These are phyloP conservation scores for Gerris lacustris DNA, from an alignment of 2,888 invertebrate species.

Conservation along the genomic window DNA sequence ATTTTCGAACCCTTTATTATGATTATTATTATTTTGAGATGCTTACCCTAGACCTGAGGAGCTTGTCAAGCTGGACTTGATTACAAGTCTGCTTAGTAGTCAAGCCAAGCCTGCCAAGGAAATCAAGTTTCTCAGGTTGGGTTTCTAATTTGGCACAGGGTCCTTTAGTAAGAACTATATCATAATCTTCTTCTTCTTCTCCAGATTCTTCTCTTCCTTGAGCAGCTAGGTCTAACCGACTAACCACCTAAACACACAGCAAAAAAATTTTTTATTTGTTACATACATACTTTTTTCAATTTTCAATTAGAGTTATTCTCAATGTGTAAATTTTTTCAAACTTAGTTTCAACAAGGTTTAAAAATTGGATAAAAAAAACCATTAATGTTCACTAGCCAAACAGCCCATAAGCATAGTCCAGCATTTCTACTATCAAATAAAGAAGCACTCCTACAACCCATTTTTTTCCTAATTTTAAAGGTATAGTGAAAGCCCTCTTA, in stretches of 20 bases:
- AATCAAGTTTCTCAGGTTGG: conserved; percentile 45
- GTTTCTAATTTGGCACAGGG: conserved; percentile 42
- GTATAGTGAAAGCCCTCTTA: too few species aligned
- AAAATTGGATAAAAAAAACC: too few species aligned
- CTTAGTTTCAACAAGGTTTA: too few species aligned
- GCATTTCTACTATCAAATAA: neutral
- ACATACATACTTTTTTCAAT: too few species aligned
- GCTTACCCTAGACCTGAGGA: conserved; percentile 2
- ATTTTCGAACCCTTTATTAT: too few species aligned
- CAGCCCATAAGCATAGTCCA: neutral
- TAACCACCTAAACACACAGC: conserved; percentile 21
- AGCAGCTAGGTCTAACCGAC: conserved; percentile 25
- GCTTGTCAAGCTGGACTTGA: neutral
- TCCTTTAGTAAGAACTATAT: conserved; percentile 42
- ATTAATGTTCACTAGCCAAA: too few species aligned
- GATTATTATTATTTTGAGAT: too few species aligned
- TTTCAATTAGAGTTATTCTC: too few species aligned
- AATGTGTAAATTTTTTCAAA: too few species aligned
- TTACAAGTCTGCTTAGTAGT: conserved; percentile 38
- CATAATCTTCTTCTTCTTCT: conserved; percentile 15
- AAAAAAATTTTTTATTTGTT: neutral
- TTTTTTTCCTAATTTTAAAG: neutral
- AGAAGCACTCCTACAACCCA: neutral
- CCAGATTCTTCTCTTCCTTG: conserved; percentile 10
- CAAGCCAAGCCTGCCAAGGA: conserved; percentile 49